Conservation (phyloP, 1,140 invertebrate species). For the Drosophila bipectinata region DNA sequence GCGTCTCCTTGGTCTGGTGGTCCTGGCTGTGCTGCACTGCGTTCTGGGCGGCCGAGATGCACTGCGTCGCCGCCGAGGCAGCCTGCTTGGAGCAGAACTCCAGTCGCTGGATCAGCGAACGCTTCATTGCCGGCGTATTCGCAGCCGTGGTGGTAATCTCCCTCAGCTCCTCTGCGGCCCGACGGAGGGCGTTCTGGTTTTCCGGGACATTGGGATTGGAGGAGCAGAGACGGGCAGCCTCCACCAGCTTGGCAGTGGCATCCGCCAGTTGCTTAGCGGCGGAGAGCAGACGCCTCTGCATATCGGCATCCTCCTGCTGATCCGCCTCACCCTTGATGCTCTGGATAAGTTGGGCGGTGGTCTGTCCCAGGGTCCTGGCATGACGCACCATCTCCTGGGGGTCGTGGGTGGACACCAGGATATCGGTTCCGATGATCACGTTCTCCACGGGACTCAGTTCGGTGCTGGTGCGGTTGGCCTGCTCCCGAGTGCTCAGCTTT, state of each 20-base stretch:
- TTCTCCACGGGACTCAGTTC: conserved; percentile 93
- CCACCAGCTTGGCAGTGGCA: conserved; percentile 97
- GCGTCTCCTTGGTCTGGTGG: conserved; percentile 85
- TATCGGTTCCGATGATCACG: conserved; percentile 95
- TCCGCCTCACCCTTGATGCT: conserved; percentile 97
- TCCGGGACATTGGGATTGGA: conserved; percentile 92
- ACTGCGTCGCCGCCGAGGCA: conserved; percentile 94
- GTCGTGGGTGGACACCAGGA: conserved; percentile 93
- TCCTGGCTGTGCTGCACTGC: conserved; percentile 86
- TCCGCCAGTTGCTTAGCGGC: conserved; percentile 97
- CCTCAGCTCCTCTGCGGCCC: conserved; percentile 95
- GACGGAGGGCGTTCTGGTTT: conserved; percentile 92
- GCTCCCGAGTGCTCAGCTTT: conserved; percentile 86
- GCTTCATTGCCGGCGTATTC: conserved; percentile 90
- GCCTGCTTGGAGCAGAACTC: conserved; percentile 94
- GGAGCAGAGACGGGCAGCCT: conserved; percentile 96
- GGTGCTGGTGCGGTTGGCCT: conserved; percentile 86
- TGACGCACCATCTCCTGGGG: conserved; percentile 97
- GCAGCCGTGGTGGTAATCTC: conserved; percentile 94
- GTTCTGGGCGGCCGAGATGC: conserved; percentile 93
- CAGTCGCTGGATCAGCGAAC: conserved; percentile 90
- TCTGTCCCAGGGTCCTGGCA: conserved; percentile 95
- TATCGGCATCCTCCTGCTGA: conserved; percentile 92
- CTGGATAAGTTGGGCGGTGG: conserved; percentile 95
- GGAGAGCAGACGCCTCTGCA: conserved; percentile 94